These are phyloP conservation scores for Lepidochitona cinerea DNA, from an alignment of 2,888 invertebrate genomes.

Conservation along the genomic window DNA sequence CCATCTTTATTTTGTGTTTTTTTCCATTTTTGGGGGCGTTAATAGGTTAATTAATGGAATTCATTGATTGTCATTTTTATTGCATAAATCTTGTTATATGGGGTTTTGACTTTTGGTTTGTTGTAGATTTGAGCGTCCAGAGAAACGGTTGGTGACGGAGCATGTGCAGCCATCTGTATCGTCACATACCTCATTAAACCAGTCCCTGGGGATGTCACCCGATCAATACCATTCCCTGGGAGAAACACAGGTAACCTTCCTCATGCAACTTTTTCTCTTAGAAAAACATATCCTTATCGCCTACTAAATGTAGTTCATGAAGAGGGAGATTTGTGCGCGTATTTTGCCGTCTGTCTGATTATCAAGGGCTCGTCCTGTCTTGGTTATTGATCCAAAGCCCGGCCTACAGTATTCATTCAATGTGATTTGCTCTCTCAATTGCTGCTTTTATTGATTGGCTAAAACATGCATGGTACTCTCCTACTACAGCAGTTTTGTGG, in stretches of 20 bases:
- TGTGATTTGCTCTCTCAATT: conserved; percentile 1
- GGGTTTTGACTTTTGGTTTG: too few species aligned
- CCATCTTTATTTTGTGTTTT: too few species aligned
- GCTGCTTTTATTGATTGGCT: neutral
- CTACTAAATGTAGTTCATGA: neutral
- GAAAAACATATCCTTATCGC: too few species aligned
- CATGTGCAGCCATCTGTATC: conserved; percentile 59
- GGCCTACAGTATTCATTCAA: neutral
- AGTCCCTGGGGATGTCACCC: conserved; percentile 45
- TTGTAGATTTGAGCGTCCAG: conserved; percentile 62
- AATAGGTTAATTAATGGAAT: too few species aligned
- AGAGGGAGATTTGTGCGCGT: neutral
- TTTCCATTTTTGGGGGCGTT: too few species aligned
- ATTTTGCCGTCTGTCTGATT: neutral
- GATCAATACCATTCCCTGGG: conserved; percentile 24
- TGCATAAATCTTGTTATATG: too few species aligned
- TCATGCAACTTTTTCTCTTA: too few species aligned
- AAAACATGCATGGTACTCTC: neutral
- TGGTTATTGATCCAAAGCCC: neutral
- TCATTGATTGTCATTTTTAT: too few species aligned
- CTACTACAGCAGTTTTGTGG: neutral
- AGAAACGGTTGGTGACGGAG: conserved; percentile 56
- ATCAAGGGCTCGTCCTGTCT: neutral
- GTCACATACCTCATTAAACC: conserved; percentile 60
- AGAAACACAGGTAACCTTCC: conserved; percentile 3